Base-by-base conservation (phyloP, 1,140 invertebrate genomes). In the Drosophila pruinosa region DNA sequence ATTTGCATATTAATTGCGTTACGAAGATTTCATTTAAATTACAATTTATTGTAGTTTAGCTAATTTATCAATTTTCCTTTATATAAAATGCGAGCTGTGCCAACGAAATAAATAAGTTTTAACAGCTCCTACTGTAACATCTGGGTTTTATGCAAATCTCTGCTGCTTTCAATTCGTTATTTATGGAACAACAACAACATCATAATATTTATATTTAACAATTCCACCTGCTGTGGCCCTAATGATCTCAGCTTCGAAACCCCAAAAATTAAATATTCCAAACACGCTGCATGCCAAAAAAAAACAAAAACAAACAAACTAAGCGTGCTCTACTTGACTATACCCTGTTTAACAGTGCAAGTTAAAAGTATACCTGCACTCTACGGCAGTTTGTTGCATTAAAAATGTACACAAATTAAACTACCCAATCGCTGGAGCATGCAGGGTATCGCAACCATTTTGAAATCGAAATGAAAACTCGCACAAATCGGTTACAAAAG, bases 221-320 rank as follows among this genome's bases (percentile, higher is more conserved):
- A 80, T 52, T 85, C 69, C 80, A 85, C 80, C 80, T 85, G 80
- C 81, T 85, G 80, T 85, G 80, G 77, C 81, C 85, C 58, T 85
- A 85, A 85, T 85, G 80, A 85, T 85, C 64, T 64, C 69, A 85
- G 69, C 64, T 80, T 34, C 24, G 14, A 52, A 74, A 74, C 75
- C 3, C 28, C 28, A 61, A 63, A 78, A 36, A 83, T 81, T 77
- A 86, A 67, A 77, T 70, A 85, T 86, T 85, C 81, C 77, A 41
- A 81, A 62, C 82, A 85, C 67, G 81, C 64, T 45, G 64, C 61
- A 62, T 52, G 48, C 81, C 74, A 74, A 78, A 81, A 82, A 39
- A 69, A 48, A 39, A 36, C 14, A 50, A 74, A 78, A 81, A 82
- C 34, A 69, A 48, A 39, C 28, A 6, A 50, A 26, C 24, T 26